A percentile compares a stretch with the other conserved stretches of the same genome.
Conservation (phyloP, 2,113 vertebrate species). For the Bubalus kerabau region DNA sequence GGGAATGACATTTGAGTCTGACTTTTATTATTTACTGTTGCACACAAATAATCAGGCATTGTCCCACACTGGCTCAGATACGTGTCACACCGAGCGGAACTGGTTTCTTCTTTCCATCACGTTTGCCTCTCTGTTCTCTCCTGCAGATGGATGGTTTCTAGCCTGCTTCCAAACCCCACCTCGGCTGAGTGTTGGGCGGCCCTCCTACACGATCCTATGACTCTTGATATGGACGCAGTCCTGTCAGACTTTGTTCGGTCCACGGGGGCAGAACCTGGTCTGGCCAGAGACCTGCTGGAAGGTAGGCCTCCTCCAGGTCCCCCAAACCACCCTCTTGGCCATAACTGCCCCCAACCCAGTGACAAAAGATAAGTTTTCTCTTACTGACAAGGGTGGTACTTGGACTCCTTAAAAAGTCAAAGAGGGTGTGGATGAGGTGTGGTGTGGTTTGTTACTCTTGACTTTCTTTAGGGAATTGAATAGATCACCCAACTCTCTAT, state of each 20-base stretch:
- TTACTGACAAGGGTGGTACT: background rate
- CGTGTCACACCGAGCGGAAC: rapidly evolving
- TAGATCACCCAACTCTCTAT: background rate
- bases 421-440: background rate
- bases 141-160: constrained; percentile 93
- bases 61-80: background rate
- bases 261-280: constrained; percentile 99
- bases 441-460: background rate
- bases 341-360: background rate
- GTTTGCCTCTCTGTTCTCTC: background rate
- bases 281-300: constrained; percentile 99
- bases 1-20: background rate
- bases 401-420: background rate
- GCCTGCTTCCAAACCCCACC: constrained; percentile 85
- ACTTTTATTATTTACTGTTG: background rate
- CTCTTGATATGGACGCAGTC: constrained; percentile 99
- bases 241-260: constrained; percentile 99
- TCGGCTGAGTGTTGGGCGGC: constrained; percentile 90
- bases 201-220: constrained; percentile 96
- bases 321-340: background rate
- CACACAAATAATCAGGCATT: background rate
- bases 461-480: background rate
- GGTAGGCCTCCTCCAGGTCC: constrained; percentile 81
- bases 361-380: background rate
- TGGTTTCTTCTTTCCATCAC: too few species aligned